Evolutionary conservation across 2,113 vertebrate species (phyloP), one percentile per base, ranked within the genome.

Genomic region (Scortum barcoo): DNA sequence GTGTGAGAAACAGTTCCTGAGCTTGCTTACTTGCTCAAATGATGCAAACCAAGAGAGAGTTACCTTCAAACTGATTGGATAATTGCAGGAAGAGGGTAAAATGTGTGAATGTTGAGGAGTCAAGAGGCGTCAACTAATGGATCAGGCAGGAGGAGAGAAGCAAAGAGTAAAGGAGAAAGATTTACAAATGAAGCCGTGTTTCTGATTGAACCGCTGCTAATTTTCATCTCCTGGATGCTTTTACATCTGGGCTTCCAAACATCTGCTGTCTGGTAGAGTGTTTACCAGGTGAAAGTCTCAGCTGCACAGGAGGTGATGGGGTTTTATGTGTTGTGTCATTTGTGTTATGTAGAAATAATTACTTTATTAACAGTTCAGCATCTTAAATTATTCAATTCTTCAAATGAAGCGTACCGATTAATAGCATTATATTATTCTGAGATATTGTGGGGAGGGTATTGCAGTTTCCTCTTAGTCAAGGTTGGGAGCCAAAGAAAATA

Each of bases 11-110:
- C 26, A 11, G n/a, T 72, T 36, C 30, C 61, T 44, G 53, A 9
- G 30, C 50, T 67, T 3, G 30, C 50, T 67, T 3, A 51, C 17
- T 54, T 63, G 30, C 66, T 42, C 1, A 3, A 78, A 26, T 53
- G 16, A 60, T 6, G 10, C n/a, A 76, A 80, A 77, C 68, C 53
- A 40, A 67, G 24, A 56, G 19, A 33, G 22, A 61, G 36, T 58
- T 63, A 33, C 7, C 33, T 22, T 80, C 6, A 28, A 83, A 68
- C 61, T 71, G 76, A 84, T 72, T 72, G 36, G 26, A 63, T 62
- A 48, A 67, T 72, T 42, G 26, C 69, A 78, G 51, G 58, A 75
- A 66, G 40, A 65, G 33, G 62, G 1, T 16, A n/a, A 71, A 50
- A 42, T 8, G 22, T 58, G 65, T 51, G 54, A 78, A 54, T 80